Evolutionary conservation across 2,113 vertebrate genomes (phyloP).

Genomic region (Bos indicus): DNA sequence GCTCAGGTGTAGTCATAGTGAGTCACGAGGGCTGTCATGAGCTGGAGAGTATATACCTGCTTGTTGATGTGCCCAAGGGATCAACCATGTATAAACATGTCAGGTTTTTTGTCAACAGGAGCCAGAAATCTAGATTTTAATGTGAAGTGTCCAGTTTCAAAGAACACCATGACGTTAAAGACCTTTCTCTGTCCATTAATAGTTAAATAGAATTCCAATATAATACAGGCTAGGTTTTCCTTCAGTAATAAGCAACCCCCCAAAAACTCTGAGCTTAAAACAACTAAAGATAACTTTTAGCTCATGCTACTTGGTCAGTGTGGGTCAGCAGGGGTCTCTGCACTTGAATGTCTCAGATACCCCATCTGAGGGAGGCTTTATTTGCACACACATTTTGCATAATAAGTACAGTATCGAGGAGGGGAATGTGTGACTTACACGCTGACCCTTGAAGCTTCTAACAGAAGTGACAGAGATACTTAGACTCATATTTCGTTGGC

Average conservation of each 20-base stretch:
- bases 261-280: neutral
- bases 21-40: neutral
- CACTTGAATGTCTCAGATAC: neutral
- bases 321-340: neutral
- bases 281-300: neutral
- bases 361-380: neutral
- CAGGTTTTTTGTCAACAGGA: neutral
- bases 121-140: neutral
- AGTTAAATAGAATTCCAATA: neutral
- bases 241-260: neutral
- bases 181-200: neutral
- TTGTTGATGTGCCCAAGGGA: neutral
- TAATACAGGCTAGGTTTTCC: neutral
- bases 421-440: neutral
- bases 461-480: neutral
- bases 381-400: neutral
- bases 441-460: neutral
- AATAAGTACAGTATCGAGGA: neutral
- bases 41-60: neutral
- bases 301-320: fast-evolving
- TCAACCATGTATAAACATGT: neutral
- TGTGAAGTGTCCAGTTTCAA: neutral
- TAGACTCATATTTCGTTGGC: neutral
- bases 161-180: neutral
- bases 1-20: neutral